These are phyloP conservation scores for Alauda arvensis DNA, from an alignment of 2,797 vertebrate genomes.

Conservation along the genomic window DNA sequence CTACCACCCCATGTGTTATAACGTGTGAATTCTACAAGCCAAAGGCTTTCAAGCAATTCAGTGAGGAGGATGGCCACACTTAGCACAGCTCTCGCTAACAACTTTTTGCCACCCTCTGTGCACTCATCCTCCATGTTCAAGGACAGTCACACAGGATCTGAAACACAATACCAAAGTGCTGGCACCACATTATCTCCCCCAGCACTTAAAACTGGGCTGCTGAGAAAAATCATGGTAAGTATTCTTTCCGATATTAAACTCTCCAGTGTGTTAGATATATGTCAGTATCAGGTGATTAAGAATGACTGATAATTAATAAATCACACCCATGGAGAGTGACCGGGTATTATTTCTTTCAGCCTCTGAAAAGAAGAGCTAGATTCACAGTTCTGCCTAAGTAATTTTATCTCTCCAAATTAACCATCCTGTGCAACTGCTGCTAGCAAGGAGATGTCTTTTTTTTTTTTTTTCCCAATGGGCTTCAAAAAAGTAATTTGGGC, in stretches of 20 bases:
- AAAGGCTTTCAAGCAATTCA: background rate
- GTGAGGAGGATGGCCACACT: background rate
- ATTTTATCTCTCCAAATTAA: background rate
- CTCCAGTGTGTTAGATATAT: slow-evolving; percentile 18
- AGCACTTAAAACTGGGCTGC: slow-evolving; percentile 13
- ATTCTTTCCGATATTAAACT: slow-evolving; percentile 27
- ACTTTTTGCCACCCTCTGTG: background rate
- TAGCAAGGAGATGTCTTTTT: background rate
- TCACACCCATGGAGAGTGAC: background rate
- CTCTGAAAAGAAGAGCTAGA: background rate
- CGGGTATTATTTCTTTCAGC: background rate
- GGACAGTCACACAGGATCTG: background rate
- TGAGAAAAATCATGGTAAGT: slow-evolving; percentile 25
- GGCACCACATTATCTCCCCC: background rate
- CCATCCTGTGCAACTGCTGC: background rate
- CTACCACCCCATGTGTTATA: background rate
- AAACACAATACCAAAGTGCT: background rate
- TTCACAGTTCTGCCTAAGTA: slow-evolving; percentile 9
- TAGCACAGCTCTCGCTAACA: background rate
- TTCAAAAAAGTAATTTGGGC: background rate
- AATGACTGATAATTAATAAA: slow-evolving; percentile 47
- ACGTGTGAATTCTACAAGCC: background rate
- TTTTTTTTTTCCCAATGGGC: background rate
- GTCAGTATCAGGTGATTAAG: slow-evolving; percentile 38
- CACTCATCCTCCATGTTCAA: background rate